A percentile compares a stretch with the other conserved stretches of the same genome.
Conservation (phyloP, 1,140 invertebrate genomes). For the Drosophila micromelanica region DNA sequence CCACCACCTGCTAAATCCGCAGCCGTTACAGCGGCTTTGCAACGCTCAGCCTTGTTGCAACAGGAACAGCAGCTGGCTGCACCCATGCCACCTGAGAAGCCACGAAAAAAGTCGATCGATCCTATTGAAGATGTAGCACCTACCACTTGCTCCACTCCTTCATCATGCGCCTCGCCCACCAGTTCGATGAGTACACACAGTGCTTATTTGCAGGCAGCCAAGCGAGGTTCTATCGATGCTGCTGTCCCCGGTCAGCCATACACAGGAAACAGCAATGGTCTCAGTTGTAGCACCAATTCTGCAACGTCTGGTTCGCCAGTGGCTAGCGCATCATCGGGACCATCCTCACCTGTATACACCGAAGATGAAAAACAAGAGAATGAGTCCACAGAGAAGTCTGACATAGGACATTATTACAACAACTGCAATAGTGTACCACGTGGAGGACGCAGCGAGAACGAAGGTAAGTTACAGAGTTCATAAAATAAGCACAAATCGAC, state of each 20-base stretch:
- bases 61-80: slow-evolving; percentile 62
- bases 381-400: slow-evolving; percentile 85
- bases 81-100: slow-evolving; percentile 76
- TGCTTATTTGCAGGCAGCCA: slow-evolving; percentile 56
- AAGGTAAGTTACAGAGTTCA: slow-evolving; percentile 60
- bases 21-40: slow-evolving; percentile 71
- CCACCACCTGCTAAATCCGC: slow-evolving; percentile 79
- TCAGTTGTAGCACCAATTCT: slow-evolving; percentile 74
- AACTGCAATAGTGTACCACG: slow-evolving; percentile 69
- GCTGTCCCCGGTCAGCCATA: slow-evolving; percentile 20
- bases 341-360: slow-evolving; percentile 85
- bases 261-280: slow-evolving; percentile 37
- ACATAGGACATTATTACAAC: slow-evolving; percentile 55
- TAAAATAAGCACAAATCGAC: too few relatives aligned
- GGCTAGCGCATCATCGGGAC: slow-evolving; percentile 84
- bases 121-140: slow-evolving; percentile 68
- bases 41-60: slow-evolving; percentile 58
- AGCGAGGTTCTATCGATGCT: slow-evolving; percentile 69
- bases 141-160: slow-evolving; percentile 56
- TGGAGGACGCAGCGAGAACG: slow-evolving; percentile 74
- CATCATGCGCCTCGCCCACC: slow-evolving; percentile 62
- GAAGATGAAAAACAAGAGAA: slow-evolving; percentile 86
- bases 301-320: slow-evolving; percentile 73
- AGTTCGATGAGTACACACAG: slow-evolving; percentile 53
- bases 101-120: slow-evolving; percentile 81